These are phyloP conservation scores for Chlorocebus sabaeus DNA, from an alignment of 2,113 vertebrate genomes.

Conservation along the genomic window DNA sequence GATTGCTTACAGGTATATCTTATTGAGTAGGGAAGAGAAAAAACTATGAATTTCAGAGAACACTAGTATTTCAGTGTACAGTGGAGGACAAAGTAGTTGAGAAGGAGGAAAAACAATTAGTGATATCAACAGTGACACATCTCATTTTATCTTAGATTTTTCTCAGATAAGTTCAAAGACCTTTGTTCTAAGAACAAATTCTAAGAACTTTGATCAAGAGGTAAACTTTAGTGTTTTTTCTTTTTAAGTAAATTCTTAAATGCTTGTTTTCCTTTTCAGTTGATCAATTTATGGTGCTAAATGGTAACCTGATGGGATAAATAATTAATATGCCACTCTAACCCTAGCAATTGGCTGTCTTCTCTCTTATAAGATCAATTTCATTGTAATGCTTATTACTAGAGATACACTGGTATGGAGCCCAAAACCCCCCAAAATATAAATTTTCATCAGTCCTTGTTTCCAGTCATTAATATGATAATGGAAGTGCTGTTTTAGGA, in stretches of 20 bases:
- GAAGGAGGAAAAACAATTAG: neutral
- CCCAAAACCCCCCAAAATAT: neutral
- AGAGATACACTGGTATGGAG: neutral
- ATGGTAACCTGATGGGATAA: neutral
- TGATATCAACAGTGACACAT: rapidly evolving
- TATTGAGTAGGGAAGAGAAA: neutral
- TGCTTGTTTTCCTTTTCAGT: neutral
- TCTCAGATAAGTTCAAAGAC: neutral
- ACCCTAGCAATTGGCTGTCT: neutral
- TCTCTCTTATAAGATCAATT: neutral
- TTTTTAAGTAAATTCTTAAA: neutral
- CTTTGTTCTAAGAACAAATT: neutral
- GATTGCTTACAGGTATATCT: neutral
- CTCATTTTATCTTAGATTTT: neutral
- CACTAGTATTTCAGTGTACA: neutral
- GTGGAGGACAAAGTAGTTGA: neutral
- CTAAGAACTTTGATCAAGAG: neutral
- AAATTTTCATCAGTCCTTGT: neutral
- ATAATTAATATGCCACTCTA: neutral
- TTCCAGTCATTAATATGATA: neutral
- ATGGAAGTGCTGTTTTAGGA: neutral
- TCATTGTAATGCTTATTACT: neutral
- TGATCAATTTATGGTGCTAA: neutral
- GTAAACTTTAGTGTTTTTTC: neutral
- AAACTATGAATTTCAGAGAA: neutral